Evolutionary conservation across 35 echinoderm and acorn worm species (phyloP), one percentile per base, ranked within the genome.

Genomic region (Apostichopus parvimensis): DNA sequence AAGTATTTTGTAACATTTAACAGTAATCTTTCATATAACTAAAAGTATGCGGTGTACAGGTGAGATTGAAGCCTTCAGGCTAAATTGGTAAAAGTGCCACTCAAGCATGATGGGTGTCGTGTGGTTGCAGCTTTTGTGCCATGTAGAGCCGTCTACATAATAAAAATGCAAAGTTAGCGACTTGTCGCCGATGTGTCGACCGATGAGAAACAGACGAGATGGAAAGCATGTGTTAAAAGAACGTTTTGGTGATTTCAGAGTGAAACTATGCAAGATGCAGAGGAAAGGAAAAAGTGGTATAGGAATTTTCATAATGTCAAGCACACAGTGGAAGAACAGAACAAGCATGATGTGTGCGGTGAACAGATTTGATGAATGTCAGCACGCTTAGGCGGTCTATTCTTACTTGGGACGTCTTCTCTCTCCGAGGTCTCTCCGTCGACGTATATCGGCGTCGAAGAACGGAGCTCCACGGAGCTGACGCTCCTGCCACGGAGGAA

Each of bases 401-500:
- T 88, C 86, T 88, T 88, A 88, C 86, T 88, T 88, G 86, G 61
- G 68, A 64, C 18, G 0, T 66, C 22, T 73, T 54, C 86, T 72
- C 57, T n/a, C 28, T n/a, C 8, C n/a, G 57, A n/a, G 5, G 85
- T 17, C 6, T 87, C 20, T 20, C 85, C 8, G 9, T 56, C 26
- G 6, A 18, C 45, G 54, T 53, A 79, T 20, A 13, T 5, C 7
- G 87, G 87, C 52, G 77, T 92, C 73, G 94, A 93, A 58, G 92
- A 78, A 56, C 77, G 80, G 8, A 97, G 53, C 53, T 94, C 82
- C 17, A 87, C 59, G 6, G 93, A 45, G 54, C 95, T 94, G 8
- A 72, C 57, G 34, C 90, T 87, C 62, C 71, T 92, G 22, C 83
- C 78, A n/a, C 90, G 28, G 57, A 28, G 22, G n/a, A 82, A 77